These are phyloP conservation scores for Scarus forsteni DNA, from an alignment of 2,797 vertebrate species.

Conservation along the genomic window DNA sequence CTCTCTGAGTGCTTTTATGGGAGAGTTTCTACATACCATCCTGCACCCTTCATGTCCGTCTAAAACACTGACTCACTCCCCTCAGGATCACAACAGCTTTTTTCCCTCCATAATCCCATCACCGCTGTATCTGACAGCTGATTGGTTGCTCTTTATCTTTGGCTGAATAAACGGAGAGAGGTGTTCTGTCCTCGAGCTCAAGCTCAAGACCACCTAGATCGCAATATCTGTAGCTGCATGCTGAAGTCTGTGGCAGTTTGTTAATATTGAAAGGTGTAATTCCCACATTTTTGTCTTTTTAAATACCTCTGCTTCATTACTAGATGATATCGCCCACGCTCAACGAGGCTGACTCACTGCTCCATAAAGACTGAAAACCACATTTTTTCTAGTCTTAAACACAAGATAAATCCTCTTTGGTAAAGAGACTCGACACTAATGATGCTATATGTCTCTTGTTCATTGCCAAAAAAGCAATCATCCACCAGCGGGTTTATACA, in stretches of 20 bases:
- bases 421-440: neutral
- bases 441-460: conserved; percentile 12
- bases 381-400: conserved; percentile 9
- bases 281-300: conserved; percentile 1
- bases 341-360: conserved; percentile 8
- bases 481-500: conserved; percentile 5
- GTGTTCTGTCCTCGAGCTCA: conserved; percentile 49
- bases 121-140: conserved; percentile 18
- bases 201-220: conserved; percentile 69
- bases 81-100: conserved; percentile 29
- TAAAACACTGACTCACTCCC: conserved; percentile 41
- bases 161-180: conserved; percentile 56
- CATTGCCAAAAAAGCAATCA: conserved; percentile 20
- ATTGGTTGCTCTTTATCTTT: conserved; percentile 64
- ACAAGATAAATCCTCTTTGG: neutral
- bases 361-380: neutral
- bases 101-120: conserved; percentile 41
- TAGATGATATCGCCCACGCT: conserved; percentile 6
- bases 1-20: conserved; percentile 77
- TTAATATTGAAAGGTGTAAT: conserved; percentile 34
- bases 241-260: conserved; percentile 42
- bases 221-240: conserved; percentile 21
- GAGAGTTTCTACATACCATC: conserved; percentile 68
- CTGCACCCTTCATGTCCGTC: conserved; percentile 38
- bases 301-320: conserved; percentile 26